Percentiles rank a stretch among this genome's conserved stretches.
Evolutionary conservation across 2,888 invertebrate species (phyloP).

Genomic region (Drosophila limbata): DNA sequence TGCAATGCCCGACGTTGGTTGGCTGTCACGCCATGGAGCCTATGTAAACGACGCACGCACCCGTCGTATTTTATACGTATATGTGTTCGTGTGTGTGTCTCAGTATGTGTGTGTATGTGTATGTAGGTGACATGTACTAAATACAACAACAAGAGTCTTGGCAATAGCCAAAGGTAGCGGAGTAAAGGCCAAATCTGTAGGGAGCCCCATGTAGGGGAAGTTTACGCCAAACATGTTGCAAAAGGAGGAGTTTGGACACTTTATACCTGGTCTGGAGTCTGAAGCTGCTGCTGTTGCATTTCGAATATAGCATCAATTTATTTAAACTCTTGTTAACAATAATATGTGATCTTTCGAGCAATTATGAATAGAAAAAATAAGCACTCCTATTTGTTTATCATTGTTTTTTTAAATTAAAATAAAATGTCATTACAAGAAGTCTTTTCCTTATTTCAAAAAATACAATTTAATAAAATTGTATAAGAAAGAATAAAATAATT

Average conservation of each 20-base stretch:
- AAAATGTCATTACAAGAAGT: too few species aligned
- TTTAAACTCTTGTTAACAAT: constrained; percentile 3
- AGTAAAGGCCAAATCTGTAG: constrained; percentile 73
- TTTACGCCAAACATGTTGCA: constrained; percentile 81
- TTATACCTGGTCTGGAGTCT: background rate
- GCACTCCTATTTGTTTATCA: too few species aligned
- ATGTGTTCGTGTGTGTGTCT: constrained; percentile 9
- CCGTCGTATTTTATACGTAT: constrained; percentile 30
- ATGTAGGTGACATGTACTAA: constrained; percentile 77
- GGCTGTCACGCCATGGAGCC: constrained; percentile 65
- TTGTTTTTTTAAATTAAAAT: too few species aligned
- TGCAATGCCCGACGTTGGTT: constrained; percentile 69
- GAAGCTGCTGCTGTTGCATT: background rate
- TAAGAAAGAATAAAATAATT: too few species aligned
- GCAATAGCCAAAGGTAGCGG: constrained; percentile 73
- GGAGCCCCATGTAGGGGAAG: constrained; percentile 74
- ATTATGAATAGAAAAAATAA: too few species aligned
- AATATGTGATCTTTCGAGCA: background rate
- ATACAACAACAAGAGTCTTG: constrained; percentile 60
- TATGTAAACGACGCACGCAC: constrained; percentile 78
- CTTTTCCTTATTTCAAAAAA: too few species aligned
- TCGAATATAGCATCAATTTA: background rate
- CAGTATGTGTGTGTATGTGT: constrained; percentile 38
- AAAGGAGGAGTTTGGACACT: constrained; percentile 70
- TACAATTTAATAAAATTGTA: too few species aligned